Evolutionary conservation across 2,888 invertebrate species (phyloP).

Genomic region (Bombylius discolor): DNA sequence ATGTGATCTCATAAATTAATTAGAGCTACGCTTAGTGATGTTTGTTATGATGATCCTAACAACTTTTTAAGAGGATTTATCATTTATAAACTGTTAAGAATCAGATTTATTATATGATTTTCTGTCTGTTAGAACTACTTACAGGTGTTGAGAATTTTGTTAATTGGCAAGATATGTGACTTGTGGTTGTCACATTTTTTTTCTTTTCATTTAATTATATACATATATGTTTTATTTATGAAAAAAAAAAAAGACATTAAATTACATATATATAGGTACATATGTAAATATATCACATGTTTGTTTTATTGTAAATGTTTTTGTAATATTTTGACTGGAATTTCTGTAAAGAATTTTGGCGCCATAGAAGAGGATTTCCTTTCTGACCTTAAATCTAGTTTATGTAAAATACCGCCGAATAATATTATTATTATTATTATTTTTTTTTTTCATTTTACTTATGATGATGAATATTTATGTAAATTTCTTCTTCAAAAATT

Average conservation of each 20-base stretch:
- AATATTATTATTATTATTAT: no score
- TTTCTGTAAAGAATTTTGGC: neutral
- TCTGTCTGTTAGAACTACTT: slow-evolving; percentile 1
- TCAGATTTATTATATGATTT: neutral
- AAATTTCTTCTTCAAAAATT: no score
- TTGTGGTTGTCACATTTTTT: neutral
- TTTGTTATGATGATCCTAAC: slow-evolving; percentile 8
- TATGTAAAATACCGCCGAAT: no score
- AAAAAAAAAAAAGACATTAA: no score
- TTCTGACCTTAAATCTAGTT: neutral
- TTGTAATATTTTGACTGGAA: neutral
- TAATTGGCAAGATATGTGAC: neutral
- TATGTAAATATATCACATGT: no score
- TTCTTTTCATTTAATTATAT: neutral
- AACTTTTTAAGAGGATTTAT: slow-evolving; percentile 7
- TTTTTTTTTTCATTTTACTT: no score
- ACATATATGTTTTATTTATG: no score
- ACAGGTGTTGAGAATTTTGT: slow-evolving; percentile 3
- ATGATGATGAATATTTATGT: no score
- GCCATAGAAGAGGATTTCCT: neutral
- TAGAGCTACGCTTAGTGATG: slow-evolving; percentile 2
- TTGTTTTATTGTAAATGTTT: no score
- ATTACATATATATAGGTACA: no score
- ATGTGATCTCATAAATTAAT: slow-evolving; percentile 10
- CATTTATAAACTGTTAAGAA: neutral